Evolutionary conservation across 2,888 invertebrate species (phyloP).

Genomic region (Gerosis bhagava): DNA sequence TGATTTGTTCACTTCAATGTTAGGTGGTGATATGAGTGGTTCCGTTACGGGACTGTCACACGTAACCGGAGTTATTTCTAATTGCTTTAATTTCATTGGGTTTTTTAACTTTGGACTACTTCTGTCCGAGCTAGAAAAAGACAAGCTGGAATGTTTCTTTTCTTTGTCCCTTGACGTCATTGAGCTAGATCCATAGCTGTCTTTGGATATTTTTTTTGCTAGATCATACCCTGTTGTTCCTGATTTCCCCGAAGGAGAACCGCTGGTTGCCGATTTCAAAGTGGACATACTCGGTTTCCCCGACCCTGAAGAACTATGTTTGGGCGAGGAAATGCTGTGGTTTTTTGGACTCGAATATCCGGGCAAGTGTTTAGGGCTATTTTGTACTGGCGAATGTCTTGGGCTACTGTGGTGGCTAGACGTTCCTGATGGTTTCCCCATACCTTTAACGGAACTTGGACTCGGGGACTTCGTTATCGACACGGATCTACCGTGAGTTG

Average conservation of each 20-base stretch:
- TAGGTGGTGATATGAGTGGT: conserved; percentile 74
- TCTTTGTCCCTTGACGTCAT: conserved; percentile 77
- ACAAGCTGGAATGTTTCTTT: conserved; percentile 75
- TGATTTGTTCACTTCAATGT: conserved; percentile 83
- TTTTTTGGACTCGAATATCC: conserved; percentile 90
- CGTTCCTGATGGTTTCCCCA: conserved; percentile 75
- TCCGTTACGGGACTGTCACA: conserved; percentile 72
- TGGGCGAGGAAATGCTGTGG: conserved; percentile 90
- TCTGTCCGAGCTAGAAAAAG: conserved; percentile 78
- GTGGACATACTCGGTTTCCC: conserved; percentile 96
- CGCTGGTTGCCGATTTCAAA: conserved; percentile 89
- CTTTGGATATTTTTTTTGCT: conserved; percentile 80
- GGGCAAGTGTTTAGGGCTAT: conserved; percentile 88
- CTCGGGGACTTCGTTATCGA: conserved; percentile 85
- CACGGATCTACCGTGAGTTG: conserved; percentile 85
- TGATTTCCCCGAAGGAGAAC: conserved; percentile 85
- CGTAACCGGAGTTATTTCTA: conserved; percentile 83
- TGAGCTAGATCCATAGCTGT: conserved; percentile 66
- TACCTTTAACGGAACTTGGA: conserved; percentile 62
- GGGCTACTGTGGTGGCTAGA: conserved; percentile 85
- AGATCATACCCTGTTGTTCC: conserved; percentile 78
- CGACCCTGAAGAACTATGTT: conserved; percentile 87
- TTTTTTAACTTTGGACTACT: conserved; percentile 87
- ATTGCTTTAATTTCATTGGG: conserved; percentile 85
- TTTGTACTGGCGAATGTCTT: conserved; percentile 89